Evolutionary conservation across 2,888 invertebrate genomes (phyloP), one percentile per base, ranked within the genome.

Genomic region (Limnephilus marmoratus): DNA sequence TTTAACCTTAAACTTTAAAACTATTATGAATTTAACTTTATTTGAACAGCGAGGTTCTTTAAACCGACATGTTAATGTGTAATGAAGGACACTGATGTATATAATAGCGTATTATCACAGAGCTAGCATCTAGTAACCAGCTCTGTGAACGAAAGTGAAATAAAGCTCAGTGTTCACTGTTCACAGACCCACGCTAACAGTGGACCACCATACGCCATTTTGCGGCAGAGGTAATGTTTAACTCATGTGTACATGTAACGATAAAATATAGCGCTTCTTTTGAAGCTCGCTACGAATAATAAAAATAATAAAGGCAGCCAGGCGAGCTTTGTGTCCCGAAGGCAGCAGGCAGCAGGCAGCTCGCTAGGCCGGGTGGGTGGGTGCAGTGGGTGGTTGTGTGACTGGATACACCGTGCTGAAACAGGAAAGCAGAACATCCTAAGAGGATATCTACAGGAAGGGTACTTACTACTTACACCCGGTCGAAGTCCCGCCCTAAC

Each of bases 221-320:
- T 90, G 89, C 90, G 81, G n/a, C 87, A 81, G 83, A 37, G 81
- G 24, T 45, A 37, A 34, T 34, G 85, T 37, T 89, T 83, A 82
- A 91, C 90, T 85, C 85, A 90, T 81, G 80, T 37, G 88, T 81
- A 82, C 85, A 87, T 81, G 91, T 90, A 91, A 86, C 90, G 92
- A 93, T 93, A 92, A 93, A 93, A 92, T 93, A 93, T 87, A 91
- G 93, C 92, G 91, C 92, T 93, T 93, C 93, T 93, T 93, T 93
- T 93, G 92, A 93, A 93, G 93, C 92, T 81, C 82, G 83, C 92
- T 91, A 68, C 92, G 90, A 91, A 92, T 92, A 93, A 93, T 92
- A 92, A 93, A 92, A 93, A 93, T 93, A 93, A 92, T 90, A 93
- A 92, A 93, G 92, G 91, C 92, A 87, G 91, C 91, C 92, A 45